Evolutionary conservation across 2,888 invertebrate genomes (phyloP).

Genomic region (Lymantria dispar): DNA sequence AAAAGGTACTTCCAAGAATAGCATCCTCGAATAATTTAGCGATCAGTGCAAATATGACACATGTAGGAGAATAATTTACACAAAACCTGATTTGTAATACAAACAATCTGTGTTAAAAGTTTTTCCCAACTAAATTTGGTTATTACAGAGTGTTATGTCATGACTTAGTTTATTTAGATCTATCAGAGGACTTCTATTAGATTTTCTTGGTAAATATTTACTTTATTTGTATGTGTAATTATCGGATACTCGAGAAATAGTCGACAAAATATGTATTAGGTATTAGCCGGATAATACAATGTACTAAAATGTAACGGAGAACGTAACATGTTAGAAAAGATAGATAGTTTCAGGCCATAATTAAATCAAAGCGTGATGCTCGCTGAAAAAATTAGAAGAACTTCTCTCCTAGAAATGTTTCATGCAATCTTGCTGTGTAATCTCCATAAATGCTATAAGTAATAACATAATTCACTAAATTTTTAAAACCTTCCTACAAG

Average conservation of each 20-base stretch:
- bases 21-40: slow-evolving; percentile 32
- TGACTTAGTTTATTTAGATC: slow-evolving; percentile 7
- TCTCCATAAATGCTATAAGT: too few relatives aligned
- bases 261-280: too few relatives aligned
- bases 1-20: slow-evolving; percentile 55
- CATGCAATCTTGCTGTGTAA: too few relatives aligned
- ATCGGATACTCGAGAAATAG: neutral
- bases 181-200: slow-evolving; percentile 3
- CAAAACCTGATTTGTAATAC: slow-evolving; percentile 29
- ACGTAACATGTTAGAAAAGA: too few relatives aligned
- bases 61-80: slow-evolving; percentile 47
- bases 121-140: slow-evolving; percentile 17
- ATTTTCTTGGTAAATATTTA: slow-evolving; percentile 3
- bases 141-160: slow-evolving; percentile 30
- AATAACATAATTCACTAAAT: too few relatives aligned
- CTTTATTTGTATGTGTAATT: slow-evolving; percentile 1
- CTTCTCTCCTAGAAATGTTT: too few relatives aligned
- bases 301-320: too few relatives aligned
- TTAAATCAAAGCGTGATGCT: too few relatives aligned
- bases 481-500: too few relatives aligned
- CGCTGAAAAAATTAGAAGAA: too few relatives aligned
- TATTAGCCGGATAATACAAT: too few relatives aligned
- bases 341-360: too few relatives aligned
- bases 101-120: slow-evolving; percentile 27
- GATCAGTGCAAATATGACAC: slow-evolving; percentile 42